A percentile compares a stretch with the other conserved stretches of the same genome.
These are phyloP conservation scores for Neostethus bicornis DNA, from an alignment of 2,797 vertebrate species.

Conservation along the genomic window DNA sequence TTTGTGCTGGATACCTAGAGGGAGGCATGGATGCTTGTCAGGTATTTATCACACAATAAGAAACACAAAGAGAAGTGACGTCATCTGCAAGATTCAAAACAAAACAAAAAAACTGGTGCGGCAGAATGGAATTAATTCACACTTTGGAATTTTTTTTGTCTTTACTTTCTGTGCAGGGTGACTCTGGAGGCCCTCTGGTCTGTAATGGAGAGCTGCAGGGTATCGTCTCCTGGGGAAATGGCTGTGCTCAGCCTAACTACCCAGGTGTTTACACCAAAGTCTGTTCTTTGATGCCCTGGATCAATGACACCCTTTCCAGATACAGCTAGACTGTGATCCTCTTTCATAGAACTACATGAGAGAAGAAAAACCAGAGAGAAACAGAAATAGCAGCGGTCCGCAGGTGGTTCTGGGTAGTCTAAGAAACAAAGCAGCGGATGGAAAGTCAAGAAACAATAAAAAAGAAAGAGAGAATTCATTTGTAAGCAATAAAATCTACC, in stretches of 20 bases:
- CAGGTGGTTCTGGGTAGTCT: constrained; percentile 34
- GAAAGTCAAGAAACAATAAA: background rate
- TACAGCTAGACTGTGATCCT: constrained; percentile 69
- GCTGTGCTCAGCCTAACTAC: constrained; percentile 77
- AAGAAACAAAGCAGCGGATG: constrained; percentile 15
- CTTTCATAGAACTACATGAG: constrained; percentile 18
- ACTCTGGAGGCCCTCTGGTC: constrained; percentile 87
- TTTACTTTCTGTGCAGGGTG: constrained; percentile 68
- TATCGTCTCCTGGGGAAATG: constrained; percentile 87
- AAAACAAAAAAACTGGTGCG: background rate
- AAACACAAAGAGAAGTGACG: background rate
- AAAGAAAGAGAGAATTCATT: constrained; percentile 2
- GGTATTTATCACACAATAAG: constrained; percentile 56
- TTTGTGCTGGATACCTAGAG: constrained; percentile 78
- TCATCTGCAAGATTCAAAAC: background rate
- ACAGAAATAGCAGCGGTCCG: constrained; percentile 34
- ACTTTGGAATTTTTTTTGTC: background rate
- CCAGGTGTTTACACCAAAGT: constrained; percentile 88
- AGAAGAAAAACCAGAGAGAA: constrained; percentile 23
- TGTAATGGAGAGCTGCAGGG: constrained; percentile 84
- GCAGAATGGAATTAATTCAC: constrained; percentile 4
- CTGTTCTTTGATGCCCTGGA: constrained; percentile 86
- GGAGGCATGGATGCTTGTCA: constrained; percentile 81
- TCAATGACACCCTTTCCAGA: constrained; percentile 67
- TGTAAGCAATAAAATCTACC: constrained; percentile 57